These are phyloP conservation scores for Diarsia brunnea DNA, from an alignment of 2,888 invertebrate species.

Conservation along the genomic window DNA sequence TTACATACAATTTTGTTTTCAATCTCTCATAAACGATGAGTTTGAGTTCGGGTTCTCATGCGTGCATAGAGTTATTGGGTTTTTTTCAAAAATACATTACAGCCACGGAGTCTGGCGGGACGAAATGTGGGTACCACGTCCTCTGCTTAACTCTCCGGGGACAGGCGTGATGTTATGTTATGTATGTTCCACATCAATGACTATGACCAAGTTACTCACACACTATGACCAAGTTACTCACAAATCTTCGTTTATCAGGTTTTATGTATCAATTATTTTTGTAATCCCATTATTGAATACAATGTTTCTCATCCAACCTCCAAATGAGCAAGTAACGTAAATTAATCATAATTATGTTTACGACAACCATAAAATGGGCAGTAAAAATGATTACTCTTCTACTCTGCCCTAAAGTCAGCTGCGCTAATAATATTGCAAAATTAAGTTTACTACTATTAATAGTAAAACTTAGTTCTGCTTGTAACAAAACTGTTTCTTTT, in stretches of 20 bases:
- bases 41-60: no score
- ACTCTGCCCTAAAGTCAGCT: neutral
- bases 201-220: neutral
- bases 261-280: neutral
- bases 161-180: no score
- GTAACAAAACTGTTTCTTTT: no score
- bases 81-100: no score
- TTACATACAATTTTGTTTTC: neutral
- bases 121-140: no score
- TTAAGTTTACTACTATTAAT: neutral
- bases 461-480: neutral
- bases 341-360: slow-evolving; percentile 27
- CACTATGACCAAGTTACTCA: neutral
- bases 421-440: slow-evolving; percentile 10
- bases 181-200: neutral
- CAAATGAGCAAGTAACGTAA: slow-evolving; percentile 7
- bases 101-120: no score
- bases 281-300: neutral
- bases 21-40: neutral
- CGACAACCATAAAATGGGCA: slow-evolving; percentile 27
- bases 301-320: neutral
- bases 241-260: neutral
- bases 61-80: no score
- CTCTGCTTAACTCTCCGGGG: no score
- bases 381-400: slow-evolving; percentile 18